Evolutionary conservation across 1,140 invertebrate species (phyloP), one percentile per base, ranked within the genome.

Genomic region (Sarcophaga bullata): DNA sequence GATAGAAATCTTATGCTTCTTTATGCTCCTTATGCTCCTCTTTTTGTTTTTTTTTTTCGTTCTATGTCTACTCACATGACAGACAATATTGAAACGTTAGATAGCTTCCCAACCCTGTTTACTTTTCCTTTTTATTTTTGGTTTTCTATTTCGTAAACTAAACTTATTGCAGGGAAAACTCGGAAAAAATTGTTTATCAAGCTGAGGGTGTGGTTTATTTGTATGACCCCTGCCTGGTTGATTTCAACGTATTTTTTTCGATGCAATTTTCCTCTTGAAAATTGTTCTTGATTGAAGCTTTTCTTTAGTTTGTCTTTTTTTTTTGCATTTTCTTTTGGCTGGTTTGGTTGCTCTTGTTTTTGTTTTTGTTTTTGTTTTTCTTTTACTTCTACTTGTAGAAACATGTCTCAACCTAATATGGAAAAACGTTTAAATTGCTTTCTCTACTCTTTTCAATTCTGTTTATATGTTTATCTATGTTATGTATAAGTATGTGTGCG

Each of bases 261-360:
- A 68, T 68, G 62, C 62, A 68, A 25, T 68, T 68, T 68, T 68
- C 54, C 54, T 68, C n/a, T 68, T 19, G n/a, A 68, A 68, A 58
- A n/a, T 58, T 2, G 1, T 68, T 68, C 62, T 25, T 68, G 62
- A 68, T 68, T 68, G 17, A 68, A 68, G 62, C 19, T 68, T 8
- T 25, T 25, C 62, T 9, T 68, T 58, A 37, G 25, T 37, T 37
- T 37, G 25, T 37, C 25, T 37, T 58, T 4, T 58, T 58, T 7
- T 58, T 15, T 4, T n/a, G n/a, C n/a, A n/a, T n/a, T 6, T 58
- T 58, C 15, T n/a, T 58, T 6, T 58, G 7, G 54, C 3, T 58
- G 8, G 54, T 58, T 13, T 58, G 54, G 15, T 13, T 58, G 15
- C 54, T 58, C 19, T 68, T 68, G 6, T 37, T 37, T 37, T 37